Evolutionary conservation across 2,888 invertebrate genomes (phyloP).

Genomic region (Pyralis farinalis): DNA sequence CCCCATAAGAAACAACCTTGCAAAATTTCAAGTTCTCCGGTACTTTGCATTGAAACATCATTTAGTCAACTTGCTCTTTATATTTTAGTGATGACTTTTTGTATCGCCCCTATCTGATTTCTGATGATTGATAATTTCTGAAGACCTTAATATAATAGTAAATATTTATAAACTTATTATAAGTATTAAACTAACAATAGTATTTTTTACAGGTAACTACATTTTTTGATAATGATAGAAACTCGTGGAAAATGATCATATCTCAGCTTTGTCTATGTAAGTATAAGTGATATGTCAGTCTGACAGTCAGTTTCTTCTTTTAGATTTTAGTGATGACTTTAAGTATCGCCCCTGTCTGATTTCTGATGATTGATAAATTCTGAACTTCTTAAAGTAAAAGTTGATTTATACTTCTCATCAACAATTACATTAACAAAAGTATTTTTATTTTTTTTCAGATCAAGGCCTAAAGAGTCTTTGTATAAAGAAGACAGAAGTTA

Average conservation of each 20-base stretch:
- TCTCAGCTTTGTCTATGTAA: too few relatives aligned
- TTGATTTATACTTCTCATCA: not conserved
- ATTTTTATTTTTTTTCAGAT: too few relatives aligned
- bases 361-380: slow-evolving; percentile 43
- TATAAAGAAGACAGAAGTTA: too few relatives aligned
- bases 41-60: too few relatives aligned
- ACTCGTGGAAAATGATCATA: too few relatives aligned
- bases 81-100: slow-evolving; percentile 27
- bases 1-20: too few relatives aligned
- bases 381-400: slow-evolving; percentile 18
- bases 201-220: not conserved
- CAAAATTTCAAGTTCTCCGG: too few relatives aligned
- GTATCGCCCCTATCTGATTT: slow-evolving; percentile 48
- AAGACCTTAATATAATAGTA: slow-evolving; percentile 5
- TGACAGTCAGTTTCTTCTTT: too few relatives aligned
- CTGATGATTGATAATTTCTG: slow-evolving; percentile 30
- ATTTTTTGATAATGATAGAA: too few relatives aligned
- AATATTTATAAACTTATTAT: not conserved
- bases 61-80: too few relatives aligned
- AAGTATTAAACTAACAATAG: not conserved
- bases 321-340: slow-evolving; percentile 35
- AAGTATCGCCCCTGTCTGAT: slow-evolving; percentile 62
- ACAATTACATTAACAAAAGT: not conserved
- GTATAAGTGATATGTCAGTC: too few relatives aligned
- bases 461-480: too few relatives aligned